Evolutionary conservation across 2,888 invertebrate species (phyloP), one percentile per base, ranked within the genome.

Genomic region (Leucoma salicis): DNA sequence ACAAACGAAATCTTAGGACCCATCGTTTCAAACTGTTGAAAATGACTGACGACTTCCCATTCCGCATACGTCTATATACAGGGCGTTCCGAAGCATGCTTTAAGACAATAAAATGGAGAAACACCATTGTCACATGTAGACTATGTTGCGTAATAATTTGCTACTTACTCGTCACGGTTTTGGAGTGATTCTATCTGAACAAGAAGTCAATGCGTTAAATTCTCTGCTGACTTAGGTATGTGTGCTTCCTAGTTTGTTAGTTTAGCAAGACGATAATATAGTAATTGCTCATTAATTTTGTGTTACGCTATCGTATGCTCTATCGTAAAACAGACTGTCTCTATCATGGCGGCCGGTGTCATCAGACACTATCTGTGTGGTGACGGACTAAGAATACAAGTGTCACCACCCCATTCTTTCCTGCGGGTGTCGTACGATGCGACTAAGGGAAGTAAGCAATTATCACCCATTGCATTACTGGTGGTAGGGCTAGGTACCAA

Each of bases 101-200:
- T 62, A 53, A 70, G 66, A 88, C 88, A 88, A 88, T 88, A 67
- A 78, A 53, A 77, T 88, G 85, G 73, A 82, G 86, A 86, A 87
- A 86, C 70, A 66, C 71, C 57, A 81, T 82, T 85, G 83, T 82
- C 73, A 60, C 50, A 52, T 55, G 53, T 56, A 46, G 42, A 46
- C 46, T 46, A 24, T 14, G 47, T 84, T 82, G 63, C 78, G 67
- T 71, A 82, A 86, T 49, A 65, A 67, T 72, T 72, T 73, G 21
- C 21, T 72, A 72, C 68, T 1, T 56, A 53, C 53, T 28, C 63
- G 75, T 74, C 62, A 76, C 71, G 70, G 48, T 54, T 48, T 57
- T 60, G 63, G 45, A 43, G 49, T 39, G 76, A 78, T 78, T 68
- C 25, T 68, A 82, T 82, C 78, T 55, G 44, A 69, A 42, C 48